Conservation (phyloP, 2,113 vertebrate species). For the Poicephalus meyeri region DNA sequence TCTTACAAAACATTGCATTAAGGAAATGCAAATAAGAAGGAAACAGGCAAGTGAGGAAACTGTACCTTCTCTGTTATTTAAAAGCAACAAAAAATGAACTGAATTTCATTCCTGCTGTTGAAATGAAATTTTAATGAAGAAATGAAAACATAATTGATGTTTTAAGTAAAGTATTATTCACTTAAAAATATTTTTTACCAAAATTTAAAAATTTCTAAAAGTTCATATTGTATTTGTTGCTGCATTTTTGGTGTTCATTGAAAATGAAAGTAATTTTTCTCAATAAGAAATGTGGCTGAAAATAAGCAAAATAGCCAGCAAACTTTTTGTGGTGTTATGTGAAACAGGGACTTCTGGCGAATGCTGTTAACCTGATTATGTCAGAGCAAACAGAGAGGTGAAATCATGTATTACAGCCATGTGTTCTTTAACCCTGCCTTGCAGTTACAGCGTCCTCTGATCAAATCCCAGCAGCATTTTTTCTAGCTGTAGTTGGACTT, state of each 20-base stretch:
- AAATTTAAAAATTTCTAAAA: not conserved
- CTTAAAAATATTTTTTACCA: not conserved
- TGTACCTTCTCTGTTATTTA: not conserved
- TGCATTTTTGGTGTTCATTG: not conserved
- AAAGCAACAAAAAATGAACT: not conserved
- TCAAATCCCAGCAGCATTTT: not conserved
- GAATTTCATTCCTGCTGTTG: not conserved
- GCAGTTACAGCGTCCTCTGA: not conserved
- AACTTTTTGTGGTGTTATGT: not conserved
- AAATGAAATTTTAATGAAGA: not conserved
- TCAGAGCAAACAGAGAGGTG: not conserved
- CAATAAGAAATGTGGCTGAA: not conserved
- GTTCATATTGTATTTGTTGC: not conserved
- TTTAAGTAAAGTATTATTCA: not conserved
- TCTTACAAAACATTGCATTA: not conserved
- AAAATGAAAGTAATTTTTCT: not conserved
- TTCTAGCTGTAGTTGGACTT: not conserved
- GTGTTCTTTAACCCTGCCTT: not conserved
- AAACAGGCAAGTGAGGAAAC: not conserved
- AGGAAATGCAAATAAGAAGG: not conserved
- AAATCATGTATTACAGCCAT: not conserved
- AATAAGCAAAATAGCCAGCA: not conserved
- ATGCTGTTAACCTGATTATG: not conserved
- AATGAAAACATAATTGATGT: not conserved
- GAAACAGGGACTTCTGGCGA: not conserved